Percentiles rank a stretch among this genome's conserved stretches.
phyloP scores from a whole-genome alignment of 2,797 vertebrate species.

The Oreonectes daqikongensis region DNA sequence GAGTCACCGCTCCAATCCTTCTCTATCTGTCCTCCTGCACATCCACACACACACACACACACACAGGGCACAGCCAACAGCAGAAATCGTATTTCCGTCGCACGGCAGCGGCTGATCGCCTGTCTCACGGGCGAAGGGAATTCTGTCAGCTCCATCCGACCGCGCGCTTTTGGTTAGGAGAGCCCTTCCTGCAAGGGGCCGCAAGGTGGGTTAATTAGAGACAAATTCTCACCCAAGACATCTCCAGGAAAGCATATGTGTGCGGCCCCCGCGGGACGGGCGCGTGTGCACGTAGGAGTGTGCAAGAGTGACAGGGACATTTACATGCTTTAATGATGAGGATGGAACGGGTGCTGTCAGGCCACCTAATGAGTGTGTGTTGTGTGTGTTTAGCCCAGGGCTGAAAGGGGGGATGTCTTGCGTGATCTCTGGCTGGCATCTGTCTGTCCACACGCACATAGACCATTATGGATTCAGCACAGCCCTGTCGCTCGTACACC shows the following conservation, averaged over 20 bases:
- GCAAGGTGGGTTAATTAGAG: conserved; percentile 48
- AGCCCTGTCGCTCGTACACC: conserved; percentile 17
- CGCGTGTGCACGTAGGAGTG: conserved; percentile 48
- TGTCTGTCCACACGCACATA: conserved; percentile 33
- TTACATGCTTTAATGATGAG: conserved; percentile 84
- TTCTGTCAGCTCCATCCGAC: conserved; percentile 29
- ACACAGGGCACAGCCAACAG: no score
- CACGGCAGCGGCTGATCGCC: background rate
- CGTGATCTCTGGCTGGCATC: conserved; percentile 68
- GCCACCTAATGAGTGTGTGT: conserved; percentile 72
- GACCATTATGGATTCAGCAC: conserved; percentile 28
- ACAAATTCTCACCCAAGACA: conserved; percentile 46
- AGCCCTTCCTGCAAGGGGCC: conserved; percentile 26
- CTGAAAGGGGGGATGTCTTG: conserved; percentile 39
- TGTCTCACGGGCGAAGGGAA: conserved; percentile 25
- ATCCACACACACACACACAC: background rate
- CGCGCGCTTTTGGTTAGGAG: conserved; percentile 14
- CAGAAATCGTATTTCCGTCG: no score
- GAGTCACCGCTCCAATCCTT: conserved; percentile 13
- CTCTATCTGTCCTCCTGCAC: background rate
- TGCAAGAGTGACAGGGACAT: conserved; percentile 71
- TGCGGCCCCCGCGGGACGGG: conserved; percentile 22
- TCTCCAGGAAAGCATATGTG: conserved; percentile 46
- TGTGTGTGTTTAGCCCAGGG: conserved; percentile 53
- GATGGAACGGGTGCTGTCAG: conserved; percentile 74